Conservation (phyloP, 35 echinoderm and acorn worm species). For the Chiridota heheva region DNA sequence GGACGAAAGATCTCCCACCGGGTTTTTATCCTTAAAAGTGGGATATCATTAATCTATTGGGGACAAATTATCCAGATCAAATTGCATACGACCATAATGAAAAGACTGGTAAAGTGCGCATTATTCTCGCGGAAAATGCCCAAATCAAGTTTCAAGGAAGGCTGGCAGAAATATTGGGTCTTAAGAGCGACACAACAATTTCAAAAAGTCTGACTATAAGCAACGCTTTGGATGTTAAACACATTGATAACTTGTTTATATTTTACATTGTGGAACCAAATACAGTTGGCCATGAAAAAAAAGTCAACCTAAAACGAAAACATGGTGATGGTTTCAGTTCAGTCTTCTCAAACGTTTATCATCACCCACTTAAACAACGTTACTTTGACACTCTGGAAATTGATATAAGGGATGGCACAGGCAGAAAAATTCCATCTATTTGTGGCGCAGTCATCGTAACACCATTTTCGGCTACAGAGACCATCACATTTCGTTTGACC, state of each 20-base stretch:
- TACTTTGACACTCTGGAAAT: conserved; percentile 56
- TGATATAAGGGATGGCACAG: conserved; percentile 55
- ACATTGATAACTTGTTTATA: conserved; percentile 34
- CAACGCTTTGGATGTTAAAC: background rate
- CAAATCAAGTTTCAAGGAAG: background rate
- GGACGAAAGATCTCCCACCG: background rate
- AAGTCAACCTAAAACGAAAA: conserved; percentile 26
- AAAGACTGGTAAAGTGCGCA: conserved; percentile 9
- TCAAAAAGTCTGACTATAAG: background rate
- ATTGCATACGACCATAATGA: conserved; percentile 23
- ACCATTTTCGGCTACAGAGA: conserved; percentile 50
- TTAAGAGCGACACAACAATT: background rate
- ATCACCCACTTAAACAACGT: conserved; percentile 47
- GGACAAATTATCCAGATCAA: background rate
- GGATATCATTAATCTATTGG: background rate
- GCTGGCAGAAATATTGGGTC: background rate
- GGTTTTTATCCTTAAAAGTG: background rate
- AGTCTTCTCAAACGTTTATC: conserved; percentile 33
- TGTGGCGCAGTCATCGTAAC: conserved; percentile 51
- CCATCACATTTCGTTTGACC: conserved; percentile 1
- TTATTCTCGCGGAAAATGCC: background rate
- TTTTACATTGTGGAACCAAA: conserved; percentile 58
- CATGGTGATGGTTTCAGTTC: conserved; percentile 12
- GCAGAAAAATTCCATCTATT: conserved; percentile 24
- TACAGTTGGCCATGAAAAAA: conserved; percentile 31